These are phyloP conservation scores for Trachelus stipa DNA, from an alignment of 2,888 invertebrate genomes.

Conservation along the genomic window DNA sequence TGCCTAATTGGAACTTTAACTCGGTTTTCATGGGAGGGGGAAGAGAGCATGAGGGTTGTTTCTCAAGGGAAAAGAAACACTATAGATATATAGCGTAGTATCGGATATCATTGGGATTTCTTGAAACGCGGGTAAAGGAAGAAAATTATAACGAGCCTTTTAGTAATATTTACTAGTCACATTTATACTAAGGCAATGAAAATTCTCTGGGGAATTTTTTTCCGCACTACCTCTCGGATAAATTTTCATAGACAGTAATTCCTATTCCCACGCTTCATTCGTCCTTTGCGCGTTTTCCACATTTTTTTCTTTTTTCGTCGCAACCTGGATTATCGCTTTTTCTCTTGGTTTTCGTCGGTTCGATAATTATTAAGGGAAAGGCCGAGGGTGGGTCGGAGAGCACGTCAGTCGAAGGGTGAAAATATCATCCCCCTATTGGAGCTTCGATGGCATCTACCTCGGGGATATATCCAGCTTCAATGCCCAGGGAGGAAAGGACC, in stretches of 20 bases:
- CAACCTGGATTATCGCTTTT: background rate
- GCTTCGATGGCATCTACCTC: slow-evolving; percentile 12
- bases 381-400: background rate
- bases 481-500: slow-evolving; percentile 2
- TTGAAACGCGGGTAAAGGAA: background rate
- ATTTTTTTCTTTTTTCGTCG: background rate
- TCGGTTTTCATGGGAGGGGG: background rate
- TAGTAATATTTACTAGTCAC: background rate
- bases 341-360: background rate
- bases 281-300: background rate
- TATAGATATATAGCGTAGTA: background rate
- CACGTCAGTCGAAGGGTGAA: slow-evolving; percentile 17
- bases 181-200: background rate
- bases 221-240: background rate
- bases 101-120: background rate
- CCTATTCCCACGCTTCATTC: background rate
- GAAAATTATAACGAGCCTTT: background rate
- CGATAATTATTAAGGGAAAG: background rate
- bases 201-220: background rate
- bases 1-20: background rate
- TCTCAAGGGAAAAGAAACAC: background rate
- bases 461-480: background rate
- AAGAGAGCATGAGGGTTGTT: background rate
- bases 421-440: slow-evolving; percentile 18
- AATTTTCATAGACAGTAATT: background rate